Evolutionary conservation across 2,113 vertebrate genomes (phyloP), one percentile per base, ranked within the genome.

Genomic region (Hippopotamus amphibius): DNA sequence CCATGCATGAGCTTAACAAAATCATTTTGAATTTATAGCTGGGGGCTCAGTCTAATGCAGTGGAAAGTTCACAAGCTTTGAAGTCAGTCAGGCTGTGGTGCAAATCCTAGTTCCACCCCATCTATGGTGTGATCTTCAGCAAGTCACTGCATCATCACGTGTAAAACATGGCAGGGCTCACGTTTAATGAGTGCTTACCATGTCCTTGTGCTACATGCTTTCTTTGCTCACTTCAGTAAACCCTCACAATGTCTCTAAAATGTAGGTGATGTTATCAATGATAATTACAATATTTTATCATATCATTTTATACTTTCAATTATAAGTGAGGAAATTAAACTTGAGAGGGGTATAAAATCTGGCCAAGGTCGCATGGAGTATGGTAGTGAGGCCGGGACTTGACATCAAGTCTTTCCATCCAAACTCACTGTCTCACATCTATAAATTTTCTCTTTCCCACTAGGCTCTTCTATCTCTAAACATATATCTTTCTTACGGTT

Each of bases 331-430:
- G 61, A 96, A 85, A 43, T 5, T 55, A 24, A 90, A 37, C 1
- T 83, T 72, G 63, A 96, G 21, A 82, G n/a, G 68, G 7, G 13
- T 76, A 19, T 69, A 57, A 92, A 93, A 81, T 80, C 48, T 92
- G 57, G 46, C 33, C 43, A 88, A 63, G 19, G 17, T 63, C 50
- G 65, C 46, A 69, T 15, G 55, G 37, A 50, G 68, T 53, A n/a
- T 26, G 16, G 8, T 5, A 1, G 7, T 28, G 28, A 97, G 80
- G 30, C 21, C 17, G 48, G n/a, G 22, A 37, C 79, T 94, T 91
- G 43, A 93, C 93, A 83, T 77, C 77, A 77, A 79, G 37, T 90
- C 59, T 84, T 1, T 74, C 41, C 88, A 15, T 81, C 46, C 63
- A 53, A 72, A 80, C 6, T 93, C 33, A 50, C 61, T 80, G 15